These are phyloP conservation scores for Micrasema minimum DNA, from an alignment of 1,140 invertebrate genomes.

Conservation along the genomic window DNA sequence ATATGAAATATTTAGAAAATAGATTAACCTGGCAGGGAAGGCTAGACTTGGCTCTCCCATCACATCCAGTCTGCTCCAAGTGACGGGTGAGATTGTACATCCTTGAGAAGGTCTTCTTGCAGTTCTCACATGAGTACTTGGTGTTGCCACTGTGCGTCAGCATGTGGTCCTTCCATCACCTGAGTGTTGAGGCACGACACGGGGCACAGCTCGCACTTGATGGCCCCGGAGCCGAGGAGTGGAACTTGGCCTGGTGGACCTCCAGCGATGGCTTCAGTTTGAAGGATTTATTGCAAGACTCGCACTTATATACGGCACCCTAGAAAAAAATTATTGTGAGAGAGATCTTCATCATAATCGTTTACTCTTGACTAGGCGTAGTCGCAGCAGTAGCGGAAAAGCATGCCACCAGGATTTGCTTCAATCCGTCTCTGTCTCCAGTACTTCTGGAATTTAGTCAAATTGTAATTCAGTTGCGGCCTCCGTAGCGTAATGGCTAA, in stretches of 20 bases:
- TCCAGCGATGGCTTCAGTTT: slow-evolving; percentile 35
- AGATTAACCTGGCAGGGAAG: slow-evolving; percentile 73
- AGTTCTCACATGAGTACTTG: slow-evolving; percentile 59
- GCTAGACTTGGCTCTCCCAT: slow-evolving; percentile 68
- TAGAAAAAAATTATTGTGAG: slow-evolving; percentile 57
- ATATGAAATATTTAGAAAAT: too few species aligned
- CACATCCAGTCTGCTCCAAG: slow-evolving; percentile 78
- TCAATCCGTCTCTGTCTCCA: too few species aligned
- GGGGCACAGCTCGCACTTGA: slow-evolving; percentile 27
- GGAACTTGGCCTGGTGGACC: slow-evolving; percentile 37
- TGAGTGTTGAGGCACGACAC: slow-evolving; percentile 31
- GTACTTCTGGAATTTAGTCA: too few species aligned
- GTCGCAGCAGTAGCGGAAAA: too few species aligned
- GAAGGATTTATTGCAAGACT: slow-evolving; percentile 35
- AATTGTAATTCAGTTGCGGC: too few species aligned
- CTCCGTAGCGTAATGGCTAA: too few species aligned
- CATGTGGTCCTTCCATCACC: slow-evolving; percentile 27
- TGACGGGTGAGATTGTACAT: slow-evolving; percentile 83
- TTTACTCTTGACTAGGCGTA: too few species aligned
- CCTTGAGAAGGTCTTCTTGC: slow-evolving; percentile 76
- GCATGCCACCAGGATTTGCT: too few species aligned
- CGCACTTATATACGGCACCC: slow-evolving; percentile 65
- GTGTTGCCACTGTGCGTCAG: not conserved
- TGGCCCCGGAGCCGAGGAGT: slow-evolving; percentile 20
- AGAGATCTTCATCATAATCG: too few species aligned